Evolutionary conservation across 2,797 vertebrate genomes (phyloP).

Genomic region (Podarcis siculus): DNA sequence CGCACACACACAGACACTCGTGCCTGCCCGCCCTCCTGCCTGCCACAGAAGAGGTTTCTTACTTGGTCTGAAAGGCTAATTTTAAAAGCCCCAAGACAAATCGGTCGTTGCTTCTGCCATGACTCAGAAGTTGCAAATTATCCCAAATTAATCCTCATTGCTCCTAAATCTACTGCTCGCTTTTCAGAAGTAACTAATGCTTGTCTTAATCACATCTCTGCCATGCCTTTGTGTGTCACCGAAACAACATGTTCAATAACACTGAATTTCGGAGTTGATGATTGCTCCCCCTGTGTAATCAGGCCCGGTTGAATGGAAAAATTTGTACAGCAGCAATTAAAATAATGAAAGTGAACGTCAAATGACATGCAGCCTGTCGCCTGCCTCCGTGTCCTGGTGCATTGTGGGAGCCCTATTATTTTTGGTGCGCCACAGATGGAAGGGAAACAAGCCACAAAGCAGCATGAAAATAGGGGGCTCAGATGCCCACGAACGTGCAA

Average conservation of each 20-base stretch:
- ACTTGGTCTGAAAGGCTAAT: not conserved
- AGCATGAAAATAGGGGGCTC: too few species aligned
- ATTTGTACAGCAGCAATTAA: conserved; percentile 2
- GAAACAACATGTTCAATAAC: not conserved
- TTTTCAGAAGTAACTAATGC: conserved; percentile 22
- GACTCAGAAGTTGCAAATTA: conserved; percentile 20
- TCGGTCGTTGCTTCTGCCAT: not conserved
- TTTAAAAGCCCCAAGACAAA: not conserved
- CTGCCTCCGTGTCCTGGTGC: not conserved
- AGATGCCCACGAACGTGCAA: too few species aligned
- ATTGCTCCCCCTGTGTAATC: conserved; percentile 19
- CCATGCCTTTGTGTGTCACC: conserved; percentile 9
- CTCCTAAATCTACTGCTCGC: conserved; percentile 4
- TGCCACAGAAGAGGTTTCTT: not conserved
- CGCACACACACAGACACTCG: too few species aligned
- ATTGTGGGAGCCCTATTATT: not conserved
- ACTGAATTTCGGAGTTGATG: not conserved
- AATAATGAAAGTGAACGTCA: conserved; percentile 9
- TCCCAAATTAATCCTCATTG: conserved; percentile 2
- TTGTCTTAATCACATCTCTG: conserved; percentile 18
- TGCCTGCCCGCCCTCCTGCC: too few species aligned
- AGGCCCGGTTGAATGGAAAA: conserved; percentile 2
- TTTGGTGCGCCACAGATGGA: not conserved
- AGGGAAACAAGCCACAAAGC: not conserved
- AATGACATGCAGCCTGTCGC: not conserved